These are phyloP conservation scores for Heterochromis multidens DNA, from an alignment of 2,113 vertebrate species.

Conservation along the genomic window DNA sequence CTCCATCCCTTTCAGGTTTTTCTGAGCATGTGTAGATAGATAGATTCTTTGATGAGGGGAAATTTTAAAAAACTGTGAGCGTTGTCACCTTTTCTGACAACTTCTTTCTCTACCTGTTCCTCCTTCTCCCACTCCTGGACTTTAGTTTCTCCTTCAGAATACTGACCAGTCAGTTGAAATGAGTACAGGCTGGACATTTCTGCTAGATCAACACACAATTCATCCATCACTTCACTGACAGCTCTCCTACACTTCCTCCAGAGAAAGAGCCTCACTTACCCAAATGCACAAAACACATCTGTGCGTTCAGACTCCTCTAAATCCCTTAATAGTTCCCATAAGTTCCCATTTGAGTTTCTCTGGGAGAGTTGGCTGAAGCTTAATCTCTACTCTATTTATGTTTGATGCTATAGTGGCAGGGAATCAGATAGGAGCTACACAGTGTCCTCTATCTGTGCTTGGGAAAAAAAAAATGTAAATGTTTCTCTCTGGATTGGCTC, in stretches of 20 bases:
- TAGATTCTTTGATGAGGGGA: neutral
- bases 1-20: neutral
- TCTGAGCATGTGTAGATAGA: neutral
- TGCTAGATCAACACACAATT: slow-evolving; percentile 39
- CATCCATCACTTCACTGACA: slow-evolving; percentile 51
- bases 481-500: neutral
- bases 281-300: neutral
- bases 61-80: neutral
- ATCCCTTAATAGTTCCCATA: neutral
- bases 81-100: neutral
- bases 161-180: slow-evolving; percentile 6
- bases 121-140: neutral
- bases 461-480: neutral
- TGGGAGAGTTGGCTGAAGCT: neutral
- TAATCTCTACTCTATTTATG: neutral
- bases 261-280: neutral
- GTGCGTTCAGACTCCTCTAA: neutral
- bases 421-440: neutral
- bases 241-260: slow-evolving; percentile 15
- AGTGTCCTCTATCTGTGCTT: neutral
- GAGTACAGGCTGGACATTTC: slow-evolving; percentile 24
- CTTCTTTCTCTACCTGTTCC: neutral
- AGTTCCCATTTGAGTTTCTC: slow-evolving; percentile 10
- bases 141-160: neutral
- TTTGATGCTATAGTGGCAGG: neutral